Conservation (phyloP, 2,797 vertebrate species). For the Microhierax caerulescens region DNA sequence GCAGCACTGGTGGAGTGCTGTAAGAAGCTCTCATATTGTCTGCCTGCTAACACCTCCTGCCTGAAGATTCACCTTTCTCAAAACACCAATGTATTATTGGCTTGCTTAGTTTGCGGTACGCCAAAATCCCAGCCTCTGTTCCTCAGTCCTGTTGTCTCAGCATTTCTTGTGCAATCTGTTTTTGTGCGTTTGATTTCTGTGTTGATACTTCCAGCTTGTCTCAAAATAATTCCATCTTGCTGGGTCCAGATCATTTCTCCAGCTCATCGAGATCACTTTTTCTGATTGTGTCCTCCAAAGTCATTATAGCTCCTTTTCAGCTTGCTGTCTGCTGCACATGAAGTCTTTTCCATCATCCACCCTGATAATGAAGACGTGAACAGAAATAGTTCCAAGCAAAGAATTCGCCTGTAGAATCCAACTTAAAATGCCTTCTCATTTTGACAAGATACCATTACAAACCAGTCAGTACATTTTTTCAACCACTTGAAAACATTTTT, state of each 20-base stretch:
- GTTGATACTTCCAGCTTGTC: background rate
- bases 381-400: constrained; percentile 46
- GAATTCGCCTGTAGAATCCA: background rate
- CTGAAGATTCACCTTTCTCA: constrained; percentile 39
- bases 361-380: constrained; percentile 38
- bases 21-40: constrained; percentile 26
- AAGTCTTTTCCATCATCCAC: constrained; percentile 43
- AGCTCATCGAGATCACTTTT: background rate
- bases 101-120: constrained; percentile 31
- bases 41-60: constrained; percentile 54
- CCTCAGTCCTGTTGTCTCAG: constrained; percentile 23
- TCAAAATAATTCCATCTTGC: constrained; percentile 13
- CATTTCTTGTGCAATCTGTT: constrained; percentile 24
- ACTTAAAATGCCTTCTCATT: background rate
- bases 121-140: background rate
- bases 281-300: constrained; percentile 15
- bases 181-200: constrained; percentile 8
- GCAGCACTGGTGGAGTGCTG: background rate
- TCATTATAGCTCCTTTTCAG: constrained; percentile 31
- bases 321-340: background rate
- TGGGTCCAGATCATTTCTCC: background rate
- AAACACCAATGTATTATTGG: constrained; percentile 41
- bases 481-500: background rate
- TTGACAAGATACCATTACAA: background rate
- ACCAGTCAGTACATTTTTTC: background rate